These are phyloP conservation scores for Nasalis larvatus DNA, from an alignment of 2,113 vertebrate genomes.

Conservation along the genomic window DNA sequence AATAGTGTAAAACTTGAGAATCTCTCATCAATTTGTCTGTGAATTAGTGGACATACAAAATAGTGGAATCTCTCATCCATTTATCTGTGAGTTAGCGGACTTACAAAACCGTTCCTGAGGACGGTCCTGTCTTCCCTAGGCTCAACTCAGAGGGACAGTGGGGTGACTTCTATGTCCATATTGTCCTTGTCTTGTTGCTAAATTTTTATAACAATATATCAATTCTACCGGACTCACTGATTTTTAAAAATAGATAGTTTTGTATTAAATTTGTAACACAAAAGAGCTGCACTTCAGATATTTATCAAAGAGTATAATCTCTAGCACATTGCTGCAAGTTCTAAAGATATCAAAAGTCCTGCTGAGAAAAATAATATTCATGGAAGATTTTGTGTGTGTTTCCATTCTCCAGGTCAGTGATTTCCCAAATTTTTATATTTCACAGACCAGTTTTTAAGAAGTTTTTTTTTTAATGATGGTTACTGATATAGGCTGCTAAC, in stretches of 20 bases:
- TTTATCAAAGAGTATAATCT: slow-evolving; percentile 22
- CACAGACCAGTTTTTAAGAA: neutral
- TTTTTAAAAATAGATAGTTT: slow-evolving; percentile 22
- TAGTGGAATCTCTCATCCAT: neutral
- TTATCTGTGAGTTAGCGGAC: neutral
- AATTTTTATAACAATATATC: neutral
- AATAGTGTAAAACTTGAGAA: neutral
- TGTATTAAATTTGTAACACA: slow-evolving; percentile 9
- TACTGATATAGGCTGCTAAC: slow-evolving; percentile 8
- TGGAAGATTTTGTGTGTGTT: neutral
- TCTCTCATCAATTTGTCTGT: neutral
- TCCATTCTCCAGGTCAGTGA: slow-evolving; percentile 39
- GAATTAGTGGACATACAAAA: neutral
- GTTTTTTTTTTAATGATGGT: neutral
- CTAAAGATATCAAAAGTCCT: slow-evolving; percentile 52
- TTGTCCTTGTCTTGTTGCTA: neutral
- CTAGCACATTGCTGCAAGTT: neutral
- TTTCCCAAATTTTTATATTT: slow-evolving; percentile 56
- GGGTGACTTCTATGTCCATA: neutral
- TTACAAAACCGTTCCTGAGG: neutral
- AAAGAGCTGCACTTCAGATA: neutral
- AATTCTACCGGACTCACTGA: neutral
- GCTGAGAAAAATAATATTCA: slow-evolving; percentile 56
- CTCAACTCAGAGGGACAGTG: neutral
- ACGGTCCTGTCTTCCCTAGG: neutral